These are phyloP conservation scores for Lydus trimaculatus DNA, from an alignment of 2,888 invertebrate species.

Conservation along the genomic window DNA sequence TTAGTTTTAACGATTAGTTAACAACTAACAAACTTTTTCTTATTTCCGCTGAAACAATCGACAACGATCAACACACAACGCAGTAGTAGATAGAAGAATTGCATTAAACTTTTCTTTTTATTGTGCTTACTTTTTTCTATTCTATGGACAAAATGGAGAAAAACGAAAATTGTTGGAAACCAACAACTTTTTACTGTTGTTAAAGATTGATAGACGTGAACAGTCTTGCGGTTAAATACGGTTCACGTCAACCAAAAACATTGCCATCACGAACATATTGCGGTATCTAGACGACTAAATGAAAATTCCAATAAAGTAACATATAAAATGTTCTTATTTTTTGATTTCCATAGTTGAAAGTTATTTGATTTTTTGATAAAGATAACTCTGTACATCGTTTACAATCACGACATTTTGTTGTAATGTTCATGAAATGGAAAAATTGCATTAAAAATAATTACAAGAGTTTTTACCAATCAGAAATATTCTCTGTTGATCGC, in stretches of 20 bases:
- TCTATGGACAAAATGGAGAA: background rate
- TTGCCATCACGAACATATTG: conserved; percentile 28
- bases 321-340: background rate
- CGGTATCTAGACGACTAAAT: conserved; percentile 9
- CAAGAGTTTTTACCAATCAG: no score
- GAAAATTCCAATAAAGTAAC: conserved; percentile 4
- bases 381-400: background rate
- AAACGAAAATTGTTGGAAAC: conserved; percentile 15
- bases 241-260: conserved; percentile 25
- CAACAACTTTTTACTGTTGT: conserved; percentile 21
- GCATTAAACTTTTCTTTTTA: conserved; percentile 19
- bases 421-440: background rate
- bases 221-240: conserved; percentile 27
- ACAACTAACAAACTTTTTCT: no score
- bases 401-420: background rate
- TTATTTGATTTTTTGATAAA: background rate
- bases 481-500: no score
- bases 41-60: background rate
- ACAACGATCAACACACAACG: no score
- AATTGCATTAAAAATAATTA: no score
- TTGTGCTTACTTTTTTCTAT: conserved; percentile 8
- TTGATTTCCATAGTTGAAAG: background rate
- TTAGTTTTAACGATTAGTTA: no score
- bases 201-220: conserved; percentile 26
- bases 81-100: conserved; percentile 21